phyloP scores from a whole-genome alignment of 2,113 vertebrate genomes.

The Vanacampus margaritifer region DNA sequence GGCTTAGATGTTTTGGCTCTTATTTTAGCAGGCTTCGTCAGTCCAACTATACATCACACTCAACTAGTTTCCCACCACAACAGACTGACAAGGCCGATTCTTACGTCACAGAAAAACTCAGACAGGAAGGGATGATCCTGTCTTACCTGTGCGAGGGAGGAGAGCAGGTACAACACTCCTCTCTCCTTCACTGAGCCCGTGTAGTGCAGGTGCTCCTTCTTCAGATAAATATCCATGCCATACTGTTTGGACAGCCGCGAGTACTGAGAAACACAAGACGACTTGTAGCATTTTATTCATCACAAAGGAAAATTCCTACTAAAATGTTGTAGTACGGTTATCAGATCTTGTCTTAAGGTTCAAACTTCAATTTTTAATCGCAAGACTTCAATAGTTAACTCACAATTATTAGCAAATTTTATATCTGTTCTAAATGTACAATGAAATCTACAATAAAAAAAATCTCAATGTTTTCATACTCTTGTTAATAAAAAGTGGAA shows the following conservation, averaged over 20 bases:
- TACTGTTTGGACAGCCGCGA: slow-evolving; percentile 88
- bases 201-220: slow-evolving; percentile 89
- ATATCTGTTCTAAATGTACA: too few species aligned
- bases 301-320: neutral
- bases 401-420: too few species aligned
- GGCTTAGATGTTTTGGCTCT: too few species aligned
- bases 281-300: neutral
- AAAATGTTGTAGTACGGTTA: neutral
- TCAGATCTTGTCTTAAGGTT: neutral
- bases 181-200: slow-evolving; percentile 87
- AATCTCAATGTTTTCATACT: too few species aligned
- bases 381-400: too few species aligned
- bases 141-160: slow-evolving; percentile 79
- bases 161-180: slow-evolving; percentile 80
- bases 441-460: too few species aligned
- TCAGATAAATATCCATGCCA: slow-evolving; percentile 87
- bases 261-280: slow-evolving; percentile 69
- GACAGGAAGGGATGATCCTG: slow-evolving; percentile 8
- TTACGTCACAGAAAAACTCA: slow-evolving; percentile 4
- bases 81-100: neutral
- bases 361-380: too few species aligned
- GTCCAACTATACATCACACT: too few species aligned
- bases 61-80: slow-evolving; percentile 14
- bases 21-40: too few species aligned
- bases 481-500: too few species aligned